These are phyloP conservation scores for Pseudorectes ferrugineus DNA, from an alignment of 2,113 vertebrate species.

Conservation along the genomic window DNA sequence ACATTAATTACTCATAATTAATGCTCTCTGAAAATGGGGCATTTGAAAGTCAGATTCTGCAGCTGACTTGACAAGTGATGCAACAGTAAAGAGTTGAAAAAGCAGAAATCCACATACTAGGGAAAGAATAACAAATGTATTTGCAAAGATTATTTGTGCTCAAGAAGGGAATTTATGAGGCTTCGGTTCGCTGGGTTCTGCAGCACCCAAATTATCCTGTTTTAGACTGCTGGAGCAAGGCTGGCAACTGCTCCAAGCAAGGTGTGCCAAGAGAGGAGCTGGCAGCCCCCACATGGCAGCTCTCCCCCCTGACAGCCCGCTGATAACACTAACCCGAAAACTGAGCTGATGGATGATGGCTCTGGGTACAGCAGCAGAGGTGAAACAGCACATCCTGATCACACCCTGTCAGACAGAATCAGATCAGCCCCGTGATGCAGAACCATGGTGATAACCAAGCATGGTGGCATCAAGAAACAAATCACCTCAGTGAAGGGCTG, in stretches of 20 bases:
- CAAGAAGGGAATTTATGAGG: background rate
- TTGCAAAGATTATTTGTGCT: background rate
- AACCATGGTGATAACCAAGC: background rate
- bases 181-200: background rate
- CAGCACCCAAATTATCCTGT: background rate
- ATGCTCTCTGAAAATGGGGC: background rate
- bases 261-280: background rate
- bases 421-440: background rate
- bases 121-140: background rate
- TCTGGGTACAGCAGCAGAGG: background rate
- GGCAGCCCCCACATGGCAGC: background rate
- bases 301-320: background rate
- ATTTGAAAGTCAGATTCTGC: background rate
- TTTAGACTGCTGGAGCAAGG: background rate
- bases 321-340: background rate
- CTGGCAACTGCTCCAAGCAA: background rate
- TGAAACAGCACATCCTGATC: background rate
- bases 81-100: background rate
- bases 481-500: background rate
- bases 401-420: background rate
- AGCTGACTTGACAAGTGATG: background rate
- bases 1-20: constrained; percentile 15
- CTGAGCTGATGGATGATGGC: background rate
- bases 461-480: fast-evolving
- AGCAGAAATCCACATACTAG: background rate